A percentile compares a stretch with the other conserved stretches of the same genome.
phyloP scores from a whole-genome alignment of 2,113 vertebrate genomes.

The Oncorhynchus mykiss region DNA sequence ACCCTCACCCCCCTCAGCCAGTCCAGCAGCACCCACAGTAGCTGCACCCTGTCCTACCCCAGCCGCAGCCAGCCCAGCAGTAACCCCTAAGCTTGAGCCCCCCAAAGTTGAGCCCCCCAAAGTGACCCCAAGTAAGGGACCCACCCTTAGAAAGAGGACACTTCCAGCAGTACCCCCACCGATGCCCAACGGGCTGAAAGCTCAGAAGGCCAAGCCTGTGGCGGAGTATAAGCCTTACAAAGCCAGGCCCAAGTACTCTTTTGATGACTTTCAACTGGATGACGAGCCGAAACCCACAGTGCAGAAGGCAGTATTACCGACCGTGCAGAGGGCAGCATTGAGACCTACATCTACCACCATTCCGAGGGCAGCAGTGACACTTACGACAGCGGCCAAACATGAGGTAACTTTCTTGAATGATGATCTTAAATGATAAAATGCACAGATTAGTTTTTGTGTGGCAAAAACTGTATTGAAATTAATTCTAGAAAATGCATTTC shows the following conservation, averaged over 20 bases:
- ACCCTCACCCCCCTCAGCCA: conserved; percentile 26
- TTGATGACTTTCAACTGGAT: conserved; percentile 76
- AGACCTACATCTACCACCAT: too few species aligned
- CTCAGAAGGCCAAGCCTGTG: conserved; percentile 58
- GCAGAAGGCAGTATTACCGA: conserved; percentile 4
- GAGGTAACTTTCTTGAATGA: not conserved
- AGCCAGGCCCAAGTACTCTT: conserved; percentile 76
- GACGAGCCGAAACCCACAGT: conserved; percentile 56
- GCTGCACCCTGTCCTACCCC: conserved; percentile 34
- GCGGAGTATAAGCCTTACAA: conserved; percentile 76
- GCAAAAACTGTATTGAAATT: too few species aligned
- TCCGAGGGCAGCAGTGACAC: not conserved
- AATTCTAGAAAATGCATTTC: not conserved
- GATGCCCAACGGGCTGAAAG: conserved; percentile 74
- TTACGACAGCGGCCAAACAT: not conserved
- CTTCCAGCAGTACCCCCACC: conserved; percentile 72
- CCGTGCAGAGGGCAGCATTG: not conserved
- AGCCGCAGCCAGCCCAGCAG: conserved; percentile 14
- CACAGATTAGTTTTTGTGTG: too few species aligned
- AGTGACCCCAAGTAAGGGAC: conserved; percentile 23
- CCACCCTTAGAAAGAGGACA: conserved; percentile 45
- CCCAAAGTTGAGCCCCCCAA: conserved; percentile 27
- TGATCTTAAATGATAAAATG: too few species aligned
- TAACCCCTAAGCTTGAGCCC: conserved; percentile 33
- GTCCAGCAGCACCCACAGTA: conserved; percentile 25